Evolutionary conservation across 2,888 invertebrate genomes (phyloP).

Genomic region (Digitonthophagus gazella): DNA sequence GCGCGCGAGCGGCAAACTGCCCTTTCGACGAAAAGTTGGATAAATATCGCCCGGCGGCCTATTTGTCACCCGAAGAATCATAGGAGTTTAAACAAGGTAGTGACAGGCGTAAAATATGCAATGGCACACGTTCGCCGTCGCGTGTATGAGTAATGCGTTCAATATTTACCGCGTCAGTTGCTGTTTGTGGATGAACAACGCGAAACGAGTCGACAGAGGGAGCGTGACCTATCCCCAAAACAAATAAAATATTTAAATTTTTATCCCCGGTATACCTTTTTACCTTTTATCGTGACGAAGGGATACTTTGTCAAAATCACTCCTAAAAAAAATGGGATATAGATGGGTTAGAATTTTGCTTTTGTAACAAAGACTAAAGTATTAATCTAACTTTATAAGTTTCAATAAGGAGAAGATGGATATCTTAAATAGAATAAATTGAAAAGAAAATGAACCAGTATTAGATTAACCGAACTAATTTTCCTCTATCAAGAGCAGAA

Average conservation of each 20-base stretch:
- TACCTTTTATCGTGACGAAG: too few relatives aligned
- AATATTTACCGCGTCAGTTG: slow-evolving; percentile 42
- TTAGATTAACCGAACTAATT: neutral
- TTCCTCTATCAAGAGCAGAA: neutral
- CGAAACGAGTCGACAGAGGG: neutral
- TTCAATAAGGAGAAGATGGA: too few relatives aligned
- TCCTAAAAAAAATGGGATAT: too few relatives aligned
- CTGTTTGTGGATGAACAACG: neutral
- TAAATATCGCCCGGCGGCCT: slow-evolving; percentile 32
- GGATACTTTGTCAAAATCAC: too few relatives aligned
- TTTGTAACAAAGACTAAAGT: too few relatives aligned
- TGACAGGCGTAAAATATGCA: slow-evolving; percentile 48
- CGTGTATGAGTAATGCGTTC: slow-evolving; percentile 43
- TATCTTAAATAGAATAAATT: too few relatives aligned
- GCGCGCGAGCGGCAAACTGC: neutral
- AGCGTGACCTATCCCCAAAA: slow-evolving; percentile 10
- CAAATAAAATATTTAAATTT: slow-evolving; percentile 33
- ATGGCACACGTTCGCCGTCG: slow-evolving; percentile 43
- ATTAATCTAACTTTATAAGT: too few relatives aligned
- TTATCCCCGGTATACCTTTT: too few relatives aligned
- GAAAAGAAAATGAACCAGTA: neutral
- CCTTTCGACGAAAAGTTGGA: slow-evolving; percentile 33
- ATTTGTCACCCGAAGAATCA: slow-evolving; percentile 45
- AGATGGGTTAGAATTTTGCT: too few relatives aligned
- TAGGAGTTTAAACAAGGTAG: slow-evolving; percentile 46